Evolutionary conservation across 1,140 invertebrate species (phyloP).

Genomic region (Sarcophaga peregrina): DNA sequence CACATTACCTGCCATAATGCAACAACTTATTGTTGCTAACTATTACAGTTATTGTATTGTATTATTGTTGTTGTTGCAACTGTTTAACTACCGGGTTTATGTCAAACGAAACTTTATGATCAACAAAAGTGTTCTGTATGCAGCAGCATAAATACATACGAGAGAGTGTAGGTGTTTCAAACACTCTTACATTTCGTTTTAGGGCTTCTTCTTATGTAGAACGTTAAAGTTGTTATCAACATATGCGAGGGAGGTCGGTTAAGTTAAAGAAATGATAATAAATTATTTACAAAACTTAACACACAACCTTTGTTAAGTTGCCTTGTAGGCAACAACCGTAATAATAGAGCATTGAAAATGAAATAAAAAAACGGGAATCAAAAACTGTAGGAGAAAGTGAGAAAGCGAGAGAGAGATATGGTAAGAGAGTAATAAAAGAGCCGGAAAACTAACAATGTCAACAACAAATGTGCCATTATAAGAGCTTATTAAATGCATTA

Average conservation of each 20-base stretch:
- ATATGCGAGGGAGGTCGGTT: no score
- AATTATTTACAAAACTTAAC: neutral
- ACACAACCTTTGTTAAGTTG: neutral
- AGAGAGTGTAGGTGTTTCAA: neutral
- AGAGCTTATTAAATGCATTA: constrained; percentile 36
- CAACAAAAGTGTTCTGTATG: neutral
- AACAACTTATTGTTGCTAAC: neutral
- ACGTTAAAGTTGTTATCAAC: no score
- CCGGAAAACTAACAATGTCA: constrained; percentile 23
- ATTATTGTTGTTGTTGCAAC: neutral
- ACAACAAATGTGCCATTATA: constrained; percentile 23
- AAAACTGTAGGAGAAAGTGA: no score
- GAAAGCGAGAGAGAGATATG: no score
- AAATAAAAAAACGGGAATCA: no score
- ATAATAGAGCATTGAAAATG: neutral
- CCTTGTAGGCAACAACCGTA: neutral
- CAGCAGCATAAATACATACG: neutral
- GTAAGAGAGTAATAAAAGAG: neutral
- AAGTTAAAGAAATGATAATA: no score
- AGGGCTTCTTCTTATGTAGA: no score
- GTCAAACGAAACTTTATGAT: neutral
- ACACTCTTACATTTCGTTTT: no score
- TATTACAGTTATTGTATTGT: neutral
- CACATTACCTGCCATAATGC: constrained; percentile 10
- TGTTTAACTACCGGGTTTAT: constrained; percentile 23